A percentile compares a stretch with the other conserved stretches of the same genome.
phyloP scores from a whole-genome alignment of 37 sponge, comb jelly and placozoan genomes.

The Aplysina aerophoba region DNA sequence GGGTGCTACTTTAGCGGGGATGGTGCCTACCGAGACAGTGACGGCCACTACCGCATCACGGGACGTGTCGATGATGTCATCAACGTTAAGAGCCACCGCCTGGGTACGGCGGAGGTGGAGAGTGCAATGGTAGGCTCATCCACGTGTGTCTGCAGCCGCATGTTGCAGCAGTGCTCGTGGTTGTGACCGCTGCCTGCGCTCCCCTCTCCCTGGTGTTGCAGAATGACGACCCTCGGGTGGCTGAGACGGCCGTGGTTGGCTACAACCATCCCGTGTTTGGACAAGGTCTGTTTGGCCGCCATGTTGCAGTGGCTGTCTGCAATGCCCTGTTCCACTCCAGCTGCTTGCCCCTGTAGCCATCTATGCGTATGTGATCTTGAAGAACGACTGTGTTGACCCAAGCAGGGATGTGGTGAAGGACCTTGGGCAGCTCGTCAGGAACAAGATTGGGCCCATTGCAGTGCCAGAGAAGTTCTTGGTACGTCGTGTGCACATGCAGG shows the following conservation, averaged over 20 bases:
- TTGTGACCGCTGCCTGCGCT: not conserved
- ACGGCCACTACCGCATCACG: constrained; percentile 93
- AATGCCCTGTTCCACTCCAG: not conserved
- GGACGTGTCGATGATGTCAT: constrained; percentile 98
- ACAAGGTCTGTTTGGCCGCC: constrained; percentile 55
- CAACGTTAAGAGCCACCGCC: constrained; percentile 92
- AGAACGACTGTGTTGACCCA: not conserved
- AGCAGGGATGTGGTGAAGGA: not conserved
- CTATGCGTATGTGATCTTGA: constrained; percentile 30
- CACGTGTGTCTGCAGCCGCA: not conserved
- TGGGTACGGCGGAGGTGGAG: constrained; percentile 98
- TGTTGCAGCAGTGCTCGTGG: not conserved
- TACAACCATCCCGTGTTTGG: constrained; percentile 64
- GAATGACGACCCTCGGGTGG: constrained; percentile 79
- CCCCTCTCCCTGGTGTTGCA: constrained; percentile 6
- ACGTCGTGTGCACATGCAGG: not conserved
- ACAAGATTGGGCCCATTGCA: constrained; percentile 26
- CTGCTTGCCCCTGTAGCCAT: constrained; percentile 13
- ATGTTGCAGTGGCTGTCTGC: constrained; percentile 2
- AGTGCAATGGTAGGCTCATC: constrained; percentile 78
- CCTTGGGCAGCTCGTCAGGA: not conserved
- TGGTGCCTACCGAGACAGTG: constrained; percentile 84
- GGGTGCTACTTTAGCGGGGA: constrained; percentile 90
- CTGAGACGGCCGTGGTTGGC: constrained; percentile 91
- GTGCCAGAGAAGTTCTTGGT: constrained; percentile 23